These are phyloP conservation scores for Leucoraja ocellata DNA, from an alignment of 2,797 vertebrate genomes.

Conservation along the genomic window DNA sequence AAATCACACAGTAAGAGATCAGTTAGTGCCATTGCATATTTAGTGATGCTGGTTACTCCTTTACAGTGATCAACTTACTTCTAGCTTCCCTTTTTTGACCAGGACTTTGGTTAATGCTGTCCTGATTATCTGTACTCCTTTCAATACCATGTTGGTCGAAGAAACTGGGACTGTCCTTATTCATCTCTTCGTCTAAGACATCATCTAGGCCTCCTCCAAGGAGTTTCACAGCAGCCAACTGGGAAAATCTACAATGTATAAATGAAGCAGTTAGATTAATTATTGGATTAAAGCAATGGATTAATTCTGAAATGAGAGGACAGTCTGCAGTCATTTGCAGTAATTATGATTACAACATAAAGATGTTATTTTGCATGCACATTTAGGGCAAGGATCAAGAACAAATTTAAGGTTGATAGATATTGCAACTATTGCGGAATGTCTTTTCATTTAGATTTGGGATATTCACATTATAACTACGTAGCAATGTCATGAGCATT, in stretches of 20 bases:
- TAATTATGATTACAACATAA: too few relatives aligned
- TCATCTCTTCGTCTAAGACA: slow-evolving; percentile 55
- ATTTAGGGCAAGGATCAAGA: too few relatives aligned
- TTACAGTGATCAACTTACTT: slow-evolving; percentile 51
- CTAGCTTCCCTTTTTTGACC: slow-evolving; percentile 54
- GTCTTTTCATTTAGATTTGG: not conserved
- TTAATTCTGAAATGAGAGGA: not conserved
- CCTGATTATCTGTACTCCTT: slow-evolving; percentile 60
- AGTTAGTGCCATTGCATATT: not conserved
- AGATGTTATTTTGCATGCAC: too few relatives aligned
- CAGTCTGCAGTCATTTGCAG: too few relatives aligned
- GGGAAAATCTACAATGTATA: slow-evolving; percentile 54
- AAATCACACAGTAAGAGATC: not conserved
- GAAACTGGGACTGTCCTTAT: slow-evolving; percentile 48
- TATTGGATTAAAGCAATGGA: not conserved
- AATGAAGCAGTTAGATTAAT: not conserved
- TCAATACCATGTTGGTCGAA: slow-evolving; percentile 61
- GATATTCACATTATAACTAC: not conserved
- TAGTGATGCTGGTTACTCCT: not conserved
- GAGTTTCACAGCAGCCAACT: slow-evolving; percentile 57
- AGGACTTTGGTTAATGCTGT: slow-evolving; percentile 50
- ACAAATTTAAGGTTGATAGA: not conserved
- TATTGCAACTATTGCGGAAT: too few relatives aligned
- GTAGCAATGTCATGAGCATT: not conserved
- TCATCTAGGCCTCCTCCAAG: slow-evolving; percentile 48